Evolutionary conservation across 2,888 invertebrate species (phyloP).

Genomic region (Emmelina monodactyla): DNA sequence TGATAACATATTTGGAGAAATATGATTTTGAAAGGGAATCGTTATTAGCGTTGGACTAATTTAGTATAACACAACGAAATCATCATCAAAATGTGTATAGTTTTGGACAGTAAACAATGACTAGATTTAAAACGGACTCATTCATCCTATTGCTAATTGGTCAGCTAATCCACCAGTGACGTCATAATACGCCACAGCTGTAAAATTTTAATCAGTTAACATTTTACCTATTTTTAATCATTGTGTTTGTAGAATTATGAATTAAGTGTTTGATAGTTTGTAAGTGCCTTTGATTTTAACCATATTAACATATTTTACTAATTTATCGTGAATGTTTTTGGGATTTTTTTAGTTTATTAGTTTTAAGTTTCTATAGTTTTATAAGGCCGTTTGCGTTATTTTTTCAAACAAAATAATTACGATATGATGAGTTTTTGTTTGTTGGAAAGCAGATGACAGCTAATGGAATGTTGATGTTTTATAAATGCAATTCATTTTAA

Average conservation of each 20-base stretch:
- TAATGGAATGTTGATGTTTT: background rate
- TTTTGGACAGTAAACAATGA: conserved; percentile 30
- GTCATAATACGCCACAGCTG: too few relatives aligned
- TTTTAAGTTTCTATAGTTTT: too few relatives aligned
- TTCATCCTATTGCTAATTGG: too few relatives aligned
- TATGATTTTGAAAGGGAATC: conserved; percentile 42
- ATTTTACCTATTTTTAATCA: conserved; percentile 36
- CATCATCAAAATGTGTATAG: conserved; percentile 27
- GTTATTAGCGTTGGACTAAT: conserved; percentile 29
- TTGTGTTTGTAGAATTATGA: conserved; percentile 41
- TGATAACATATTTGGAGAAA: conserved; percentile 46
- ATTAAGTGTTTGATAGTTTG: conserved; percentile 27
- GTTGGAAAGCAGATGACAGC: too few relatives aligned
- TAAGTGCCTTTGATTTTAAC: conserved; percentile 63
- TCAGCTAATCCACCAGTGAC: too few relatives aligned
- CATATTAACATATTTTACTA: conserved; percentile 58
- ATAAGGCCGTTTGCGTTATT: too few relatives aligned
- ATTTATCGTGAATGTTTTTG: conserved; percentile 44
- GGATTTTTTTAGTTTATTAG: conserved; percentile 23
- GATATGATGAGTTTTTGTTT: too few relatives aligned
- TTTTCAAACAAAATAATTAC: too few relatives aligned
- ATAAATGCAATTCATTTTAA: conserved; percentile 42
- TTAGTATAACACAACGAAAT: conserved; percentile 20
- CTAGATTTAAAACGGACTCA: background rate
- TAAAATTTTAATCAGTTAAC: conserved; percentile 53